Conservation (phyloP, 2,113 vertebrate species). For the Brevimyrus niger region DNA sequence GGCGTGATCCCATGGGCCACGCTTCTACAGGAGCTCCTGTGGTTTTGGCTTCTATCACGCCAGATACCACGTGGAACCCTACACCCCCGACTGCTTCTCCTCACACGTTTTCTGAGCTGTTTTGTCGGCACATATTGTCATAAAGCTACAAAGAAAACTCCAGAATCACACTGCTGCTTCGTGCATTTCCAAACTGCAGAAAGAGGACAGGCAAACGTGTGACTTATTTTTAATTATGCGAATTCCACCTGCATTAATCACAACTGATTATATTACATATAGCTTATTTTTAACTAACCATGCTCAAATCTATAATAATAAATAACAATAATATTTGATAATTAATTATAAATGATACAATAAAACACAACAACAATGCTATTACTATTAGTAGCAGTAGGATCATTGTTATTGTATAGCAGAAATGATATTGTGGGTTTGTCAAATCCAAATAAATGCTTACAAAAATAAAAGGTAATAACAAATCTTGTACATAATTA, state of each 20-base stretch:
- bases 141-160: not conserved
- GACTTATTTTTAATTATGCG: not conserved
- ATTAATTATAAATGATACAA: not conserved
- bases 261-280: not conserved
- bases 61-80: not conserved
- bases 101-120: not conserved
- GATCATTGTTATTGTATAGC: not conserved
- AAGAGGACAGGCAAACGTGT: not conserved
- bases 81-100: not conserved
- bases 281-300: not conserved
- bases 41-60: not conserved
- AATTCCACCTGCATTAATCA: not conserved
- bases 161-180: not conserved
- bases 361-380: not conserved
- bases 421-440: not conserved
- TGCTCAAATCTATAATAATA: not conserved
- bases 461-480: not conserved
- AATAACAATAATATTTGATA: not conserved
- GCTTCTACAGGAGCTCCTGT: not conserved
- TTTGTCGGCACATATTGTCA: not conserved
- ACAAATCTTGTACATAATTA: not conserved
- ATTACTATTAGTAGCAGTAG: not conserved
- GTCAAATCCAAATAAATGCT: not conserved
- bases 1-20: not conserved
- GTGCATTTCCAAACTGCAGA: not conserved